Evolutionary conservation across 2,113 vertebrate species (phyloP).

Genomic region (Oreochromis niloticus): DNA sequence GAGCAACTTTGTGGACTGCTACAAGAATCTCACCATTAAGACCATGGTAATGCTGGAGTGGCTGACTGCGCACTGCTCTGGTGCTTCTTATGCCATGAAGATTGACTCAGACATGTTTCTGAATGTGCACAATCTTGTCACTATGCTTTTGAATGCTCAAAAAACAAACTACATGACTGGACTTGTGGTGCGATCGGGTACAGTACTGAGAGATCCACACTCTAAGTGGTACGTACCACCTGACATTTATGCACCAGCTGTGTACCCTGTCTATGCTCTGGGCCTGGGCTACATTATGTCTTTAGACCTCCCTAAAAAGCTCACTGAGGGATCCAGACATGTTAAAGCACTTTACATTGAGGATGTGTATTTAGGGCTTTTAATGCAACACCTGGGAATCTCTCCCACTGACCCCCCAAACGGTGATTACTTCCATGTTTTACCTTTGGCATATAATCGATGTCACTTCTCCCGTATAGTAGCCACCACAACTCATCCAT

Average conservation of each 20-base stretch:
- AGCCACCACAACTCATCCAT: neutral
- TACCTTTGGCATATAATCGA: conserved; percentile 17
- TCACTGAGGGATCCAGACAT: conserved; percentile 44
- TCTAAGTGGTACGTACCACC: conserved; percentile 71
- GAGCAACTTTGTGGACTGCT: conserved; percentile 77
- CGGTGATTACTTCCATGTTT: neutral
- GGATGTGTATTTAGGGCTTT: conserved; percentile 66
- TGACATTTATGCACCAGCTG: neutral
- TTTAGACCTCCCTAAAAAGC: conserved; percentile 26
- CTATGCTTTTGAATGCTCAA: neutral
- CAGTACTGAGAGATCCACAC: neutral
- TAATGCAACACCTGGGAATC: conserved; percentile 57
- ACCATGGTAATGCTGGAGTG: conserved; percentile 82
- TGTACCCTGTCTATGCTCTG: conserved; percentile 61
- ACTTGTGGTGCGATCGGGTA: fast-evolving
- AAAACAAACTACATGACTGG: conserved; percentile 40
- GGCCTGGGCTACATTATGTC: conserved; percentile 74
- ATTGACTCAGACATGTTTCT: conserved; percentile 76
- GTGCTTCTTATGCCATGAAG: conserved; percentile 72
- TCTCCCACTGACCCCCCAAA: neutral
- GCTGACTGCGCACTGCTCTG: conserved; percentile 67
- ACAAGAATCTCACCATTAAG: conserved; percentile 80
- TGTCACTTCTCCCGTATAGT: conserved; percentile 51
- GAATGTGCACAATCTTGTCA: conserved; percentile 57
- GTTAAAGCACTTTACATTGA: conserved; percentile 73